Base-by-base conservation (phyloP, 2,113 vertebrate species). In the Brachionichthys hirsutus region DNA sequence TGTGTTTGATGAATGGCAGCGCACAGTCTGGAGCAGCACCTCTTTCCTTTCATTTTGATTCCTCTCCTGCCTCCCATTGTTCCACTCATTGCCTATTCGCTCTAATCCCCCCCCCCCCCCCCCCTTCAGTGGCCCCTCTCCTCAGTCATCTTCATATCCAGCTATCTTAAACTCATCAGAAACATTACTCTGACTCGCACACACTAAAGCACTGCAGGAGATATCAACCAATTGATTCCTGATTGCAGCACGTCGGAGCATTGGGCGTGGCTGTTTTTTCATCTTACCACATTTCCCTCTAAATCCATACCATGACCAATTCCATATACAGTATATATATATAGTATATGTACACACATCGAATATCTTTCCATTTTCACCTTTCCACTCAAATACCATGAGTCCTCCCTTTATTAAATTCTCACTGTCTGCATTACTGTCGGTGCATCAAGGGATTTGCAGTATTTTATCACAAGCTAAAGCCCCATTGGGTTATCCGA, bases 331-430 rank as follows among this genome's bases (percentile, higher is more conserved):
- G n/a, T n/a, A n/a, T n/a, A n/a, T n/a, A n/a, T n/a, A n/a, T n/a
- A n/a, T n/a, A n/a, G n/a, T n/a, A n/a, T n/a, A n/a, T n/a, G n/a
- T 13, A 35, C 17, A 17, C 62, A 73, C 38, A 59, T 75, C 83
- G 55, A 83, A 83, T 86, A 68, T 83, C 75, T 68, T 35, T 62
- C 30, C 22, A 55, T 53, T 56, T 75, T 68, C 42, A 42, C 54
- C 62, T 73, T 75, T 83, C 78, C 61, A 60, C 62, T 6, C 9
- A 88, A 86, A 84, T 77, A 82, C 67, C 82, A 85, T 18, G 34
- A 82, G 70, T 84, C 73, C 15, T 24, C 41, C 46, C 54, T 76
- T 80, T 74, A 82, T 81, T 87, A 73, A 66, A 80, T 73, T 77
- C 64, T 48, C 55, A 73, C 62, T 35, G 49, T 66, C 46, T 54